Conservation (phyloP, 2,888 invertebrate genomes). For the Protophormia terraenovae region DNA sequence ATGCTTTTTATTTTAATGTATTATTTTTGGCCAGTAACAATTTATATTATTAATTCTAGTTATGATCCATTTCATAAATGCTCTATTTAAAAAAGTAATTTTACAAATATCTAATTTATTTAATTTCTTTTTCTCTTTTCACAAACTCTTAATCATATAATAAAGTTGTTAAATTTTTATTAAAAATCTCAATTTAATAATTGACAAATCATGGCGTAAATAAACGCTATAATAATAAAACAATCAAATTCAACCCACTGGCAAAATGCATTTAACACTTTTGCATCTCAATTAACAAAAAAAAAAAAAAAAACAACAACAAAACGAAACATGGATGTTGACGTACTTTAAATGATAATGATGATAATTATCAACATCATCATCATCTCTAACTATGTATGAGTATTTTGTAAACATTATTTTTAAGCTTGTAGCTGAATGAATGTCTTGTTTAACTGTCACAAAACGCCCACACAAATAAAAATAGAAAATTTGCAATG, state of each 20-base stretch:
- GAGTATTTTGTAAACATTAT: not conserved
- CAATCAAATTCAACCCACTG: conserved; percentile 50
- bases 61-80: no score
- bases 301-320: not conserved
- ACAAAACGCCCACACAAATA: conserved; percentile 58
- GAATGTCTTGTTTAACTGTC: conserved; percentile 42
- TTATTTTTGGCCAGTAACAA: no score
- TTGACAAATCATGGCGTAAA: conserved; percentile 40
- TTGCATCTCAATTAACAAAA: conserved; percentile 64
- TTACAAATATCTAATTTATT: not conserved
- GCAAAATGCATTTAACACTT: conserved; percentile 25
- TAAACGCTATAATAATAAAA: conserved; percentile 35
- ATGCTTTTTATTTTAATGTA: no score
- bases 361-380: not conserved
- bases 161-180: not conserved
- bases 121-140: not conserved
- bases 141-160: not conserved
- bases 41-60: no score
- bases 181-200: conserved; percentile 23
- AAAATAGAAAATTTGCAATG: not conserved
- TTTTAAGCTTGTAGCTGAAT: not conserved
- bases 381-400: not conserved
- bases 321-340: conserved; percentile 2
- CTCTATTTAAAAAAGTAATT: no score
- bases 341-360: not conserved